These are phyloP conservation scores for Halcyon smyrnensis DNA, from an alignment of 2,797 vertebrate species.

Conservation along the genomic window DNA sequence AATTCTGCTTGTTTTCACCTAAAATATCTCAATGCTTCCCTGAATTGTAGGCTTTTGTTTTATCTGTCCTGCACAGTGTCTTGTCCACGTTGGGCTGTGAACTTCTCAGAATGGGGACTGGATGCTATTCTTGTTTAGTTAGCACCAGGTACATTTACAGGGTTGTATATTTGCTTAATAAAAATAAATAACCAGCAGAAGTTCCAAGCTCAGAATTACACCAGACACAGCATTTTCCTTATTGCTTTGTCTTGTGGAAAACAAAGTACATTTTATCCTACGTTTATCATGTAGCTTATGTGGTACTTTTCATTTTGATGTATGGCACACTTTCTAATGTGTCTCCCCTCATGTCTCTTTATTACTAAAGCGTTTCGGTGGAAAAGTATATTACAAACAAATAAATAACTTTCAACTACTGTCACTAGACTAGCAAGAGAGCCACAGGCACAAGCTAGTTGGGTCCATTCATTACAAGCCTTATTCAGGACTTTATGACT, in stretches of 20 bases:
- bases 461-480: conserved; percentile 4
- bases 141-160: conserved; percentile 50
- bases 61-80: background rate
- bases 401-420: conserved; percentile 69
- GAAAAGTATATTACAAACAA: conserved; percentile 72
- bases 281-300: conserved; percentile 71
- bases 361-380: conserved; percentile 65
- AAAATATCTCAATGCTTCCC: background rate
- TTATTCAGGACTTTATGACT: background rate
- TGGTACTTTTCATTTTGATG: conserved; percentile 72
- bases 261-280: conserved; percentile 68
- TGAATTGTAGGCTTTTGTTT: background rate
- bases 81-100: background rate
- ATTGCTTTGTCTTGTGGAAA: conserved; percentile 69
- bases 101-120: background rate
- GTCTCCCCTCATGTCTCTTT: conserved; percentile 72
- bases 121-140: conserved; percentile 42
- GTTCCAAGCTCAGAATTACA: conserved; percentile 57
- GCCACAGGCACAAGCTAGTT: conserved; percentile 6
- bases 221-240: conserved; percentile 70
- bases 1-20: background rate
- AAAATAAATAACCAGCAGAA: conserved; percentile 67
- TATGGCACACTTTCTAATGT: conserved; percentile 64
- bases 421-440: conserved; percentile 35
- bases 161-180: conserved; percentile 69